phyloP scores from a whole-genome alignment of 2,888 invertebrate genomes.

The Odontocolon sp. region DNA sequence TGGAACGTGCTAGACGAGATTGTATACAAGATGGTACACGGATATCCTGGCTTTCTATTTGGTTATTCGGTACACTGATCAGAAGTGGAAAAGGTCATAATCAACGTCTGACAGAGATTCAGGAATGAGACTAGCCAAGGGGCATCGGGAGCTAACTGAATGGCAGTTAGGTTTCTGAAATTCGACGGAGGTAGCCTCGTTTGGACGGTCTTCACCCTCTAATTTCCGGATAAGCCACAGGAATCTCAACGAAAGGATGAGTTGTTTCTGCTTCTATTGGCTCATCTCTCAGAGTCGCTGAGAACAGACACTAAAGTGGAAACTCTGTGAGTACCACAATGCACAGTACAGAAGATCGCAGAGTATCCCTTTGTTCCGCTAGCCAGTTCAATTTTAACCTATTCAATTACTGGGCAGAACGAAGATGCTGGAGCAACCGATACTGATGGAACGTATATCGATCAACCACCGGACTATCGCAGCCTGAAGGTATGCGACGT shows the following conservation, averaged over 20 bases:
- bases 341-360: background rate
- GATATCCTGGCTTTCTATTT: background rate
- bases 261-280: background rate
- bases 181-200: conserved; percentile 15
- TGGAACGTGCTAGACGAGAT: no score
- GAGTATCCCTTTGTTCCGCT: background rate
- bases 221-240: conserved; percentile 38
- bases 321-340: no score
- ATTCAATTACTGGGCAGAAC: background rate
- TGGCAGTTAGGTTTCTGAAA: background rate
- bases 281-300: background rate
- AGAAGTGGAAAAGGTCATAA: background rate
- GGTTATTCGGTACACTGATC: background rate
- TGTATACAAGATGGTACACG: no score
- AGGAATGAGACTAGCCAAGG: background rate
- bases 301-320: background rate
- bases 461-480: background rate
- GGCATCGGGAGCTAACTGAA: conserved; percentile 9
- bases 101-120: conserved; percentile 1
- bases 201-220: conserved; percentile 21
- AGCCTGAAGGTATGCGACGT: background rate
- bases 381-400: no score
- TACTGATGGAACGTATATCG: background rate
- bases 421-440: background rate
- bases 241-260: conserved; percentile 37